Evolutionary conservation across 2,888 invertebrate species (phyloP).

Genomic region (Leptarthrus brevirostris): DNA sequence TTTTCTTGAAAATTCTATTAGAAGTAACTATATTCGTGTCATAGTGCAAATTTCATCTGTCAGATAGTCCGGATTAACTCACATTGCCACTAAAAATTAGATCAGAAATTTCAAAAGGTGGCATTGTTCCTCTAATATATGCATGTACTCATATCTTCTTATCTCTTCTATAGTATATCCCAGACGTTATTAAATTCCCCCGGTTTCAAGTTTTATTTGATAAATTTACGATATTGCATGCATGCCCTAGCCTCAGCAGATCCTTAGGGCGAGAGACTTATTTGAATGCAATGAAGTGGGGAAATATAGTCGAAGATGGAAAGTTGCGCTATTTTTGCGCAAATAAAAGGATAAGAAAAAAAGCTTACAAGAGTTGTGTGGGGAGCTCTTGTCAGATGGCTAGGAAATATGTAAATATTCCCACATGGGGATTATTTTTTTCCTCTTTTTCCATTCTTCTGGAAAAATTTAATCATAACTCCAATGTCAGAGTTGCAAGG

Average conservation of each 20-base stretch:
- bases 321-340: conserved; percentile 9
- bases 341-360: conserved; percentile 8
- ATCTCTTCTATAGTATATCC: no score
- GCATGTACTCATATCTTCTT: no score
- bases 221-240: conserved; percentile 38
- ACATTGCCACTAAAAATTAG: no score
- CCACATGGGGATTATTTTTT: conserved; percentile 9
- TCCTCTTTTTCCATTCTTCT: background rate
- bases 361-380: background rate
- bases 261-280: conserved; percentile 23
- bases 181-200: conserved; percentile 36
- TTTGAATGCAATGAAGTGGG: conserved; percentile 42
- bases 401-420: conserved; percentile 11
- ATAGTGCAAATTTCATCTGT: no score
- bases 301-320: background rate
- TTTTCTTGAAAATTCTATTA: no score
- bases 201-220: conserved; percentile 26
- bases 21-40: no score
- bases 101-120: no score
- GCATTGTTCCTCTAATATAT: no score
- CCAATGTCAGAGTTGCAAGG: conserved; percentile 26
- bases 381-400: conserved; percentile 8
- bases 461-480: conserved; percentile 35
- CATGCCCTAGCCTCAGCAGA: conserved; percentile 2
- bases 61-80: no score